These are phyloP conservation scores for Botia almorhae DNA, from an alignment of 2,797 vertebrate genomes.

Conservation along the genomic window DNA sequence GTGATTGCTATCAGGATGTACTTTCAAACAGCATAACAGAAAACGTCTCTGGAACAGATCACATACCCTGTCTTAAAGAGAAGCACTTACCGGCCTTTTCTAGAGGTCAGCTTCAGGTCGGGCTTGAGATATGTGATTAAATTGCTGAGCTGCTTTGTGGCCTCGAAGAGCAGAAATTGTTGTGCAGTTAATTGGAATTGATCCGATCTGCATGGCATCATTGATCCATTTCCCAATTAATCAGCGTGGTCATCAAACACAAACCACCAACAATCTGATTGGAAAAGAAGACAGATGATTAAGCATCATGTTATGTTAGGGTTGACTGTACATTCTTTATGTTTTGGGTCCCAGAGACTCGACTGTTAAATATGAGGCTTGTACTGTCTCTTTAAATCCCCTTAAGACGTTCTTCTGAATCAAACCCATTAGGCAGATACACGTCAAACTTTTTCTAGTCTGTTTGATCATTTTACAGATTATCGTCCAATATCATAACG, in stretches of 20 bases:
- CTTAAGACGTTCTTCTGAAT: not conserved
- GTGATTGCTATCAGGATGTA: too few relatives aligned
- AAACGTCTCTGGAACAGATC: not conserved
- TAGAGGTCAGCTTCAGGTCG: constrained; percentile 17
- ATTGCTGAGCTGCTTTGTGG: not conserved
- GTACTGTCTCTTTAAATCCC: not conserved
- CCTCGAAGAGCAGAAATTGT: not conserved
- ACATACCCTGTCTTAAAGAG: not conserved
- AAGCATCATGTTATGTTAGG: not conserved
- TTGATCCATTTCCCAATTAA: not conserved
- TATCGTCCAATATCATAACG: too few relatives aligned
- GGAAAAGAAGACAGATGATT: not conserved
- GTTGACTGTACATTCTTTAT: not conserved
- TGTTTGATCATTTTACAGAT: too few relatives aligned
- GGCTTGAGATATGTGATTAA: constrained; percentile 28
- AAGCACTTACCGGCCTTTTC: not conserved
- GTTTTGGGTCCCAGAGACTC: not conserved
- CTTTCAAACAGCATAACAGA: too few relatives aligned
- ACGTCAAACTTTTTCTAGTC: too few relatives aligned
- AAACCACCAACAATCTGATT: not conserved
- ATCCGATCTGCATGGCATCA: constrained; percentile 22
- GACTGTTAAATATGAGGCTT: not conserved
- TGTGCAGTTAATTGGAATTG: constrained; percentile 23
- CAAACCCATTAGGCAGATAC: too few relatives aligned
- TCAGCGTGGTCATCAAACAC: constrained; percentile 3